Percentiles rank a stretch among this genome's conserved stretches.
Evolutionary conservation across 2,888 invertebrate species (phyloP).

Genomic region (Lathronympha strigana): DNA sequence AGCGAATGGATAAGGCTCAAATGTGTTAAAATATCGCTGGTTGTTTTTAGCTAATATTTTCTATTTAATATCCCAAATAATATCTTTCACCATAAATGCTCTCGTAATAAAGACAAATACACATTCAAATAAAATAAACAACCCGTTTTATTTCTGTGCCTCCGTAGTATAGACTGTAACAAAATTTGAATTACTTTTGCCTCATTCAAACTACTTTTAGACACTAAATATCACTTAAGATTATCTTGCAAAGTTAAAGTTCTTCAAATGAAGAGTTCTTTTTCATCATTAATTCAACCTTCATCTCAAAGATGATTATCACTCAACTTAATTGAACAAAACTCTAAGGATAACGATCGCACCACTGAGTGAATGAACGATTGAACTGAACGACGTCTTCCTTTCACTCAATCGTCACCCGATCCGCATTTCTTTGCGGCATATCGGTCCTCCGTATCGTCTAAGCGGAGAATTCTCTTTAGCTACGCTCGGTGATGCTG

Average conservation of each 20-base stretch:
- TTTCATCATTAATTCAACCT: background rate
- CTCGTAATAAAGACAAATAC: no score
- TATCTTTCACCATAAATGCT: no score
- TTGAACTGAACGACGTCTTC: constrained; percentile 36
- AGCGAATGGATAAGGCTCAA: no score
- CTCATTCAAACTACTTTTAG: no score
- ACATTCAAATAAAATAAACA: no score
- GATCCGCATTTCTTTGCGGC: constrained; percentile 36
- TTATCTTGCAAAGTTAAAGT: background rate
- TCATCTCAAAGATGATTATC: constrained; percentile 30
- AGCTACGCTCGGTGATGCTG: constrained; percentile 19
- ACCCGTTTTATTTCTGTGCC: no score
- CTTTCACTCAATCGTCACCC: constrained; percentile 38
- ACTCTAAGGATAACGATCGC: constrained; percentile 35
- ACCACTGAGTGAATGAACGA: constrained; percentile 31
- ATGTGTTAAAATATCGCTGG: no score
- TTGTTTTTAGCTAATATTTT: no score
- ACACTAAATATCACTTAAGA: no score
- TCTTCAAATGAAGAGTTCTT: background rate
- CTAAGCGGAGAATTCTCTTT: constrained; percentile 34
- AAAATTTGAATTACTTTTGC: no score
- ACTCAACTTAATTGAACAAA: constrained; percentile 38
- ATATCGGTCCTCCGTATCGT: constrained; percentile 31
- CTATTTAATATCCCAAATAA: no score
- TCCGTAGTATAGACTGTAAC: no score